Percentiles rank a stretch among this genome's conserved stretches.
Evolutionary conservation across 2,888 invertebrate genomes (phyloP).

Genomic region (Hyposoter dolosus): DNA sequence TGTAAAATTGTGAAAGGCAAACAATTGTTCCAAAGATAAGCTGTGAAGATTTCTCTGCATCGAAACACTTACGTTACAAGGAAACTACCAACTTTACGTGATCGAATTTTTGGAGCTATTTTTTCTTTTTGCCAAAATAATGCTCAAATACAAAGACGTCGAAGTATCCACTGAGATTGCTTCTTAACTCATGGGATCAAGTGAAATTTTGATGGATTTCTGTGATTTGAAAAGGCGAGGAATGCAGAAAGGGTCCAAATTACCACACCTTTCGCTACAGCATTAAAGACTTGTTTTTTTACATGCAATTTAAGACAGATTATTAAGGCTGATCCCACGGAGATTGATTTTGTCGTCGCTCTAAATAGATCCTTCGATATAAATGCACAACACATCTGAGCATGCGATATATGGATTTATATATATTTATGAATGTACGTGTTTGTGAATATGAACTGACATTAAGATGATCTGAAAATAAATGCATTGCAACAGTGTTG

Average conservation of each 20-base stretch:
- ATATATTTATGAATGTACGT: not conserved
- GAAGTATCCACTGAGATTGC: not conserved
- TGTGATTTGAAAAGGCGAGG: not conserved
- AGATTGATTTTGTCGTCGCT: conserved; percentile 26
- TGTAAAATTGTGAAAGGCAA: not conserved
- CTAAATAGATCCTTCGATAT: conserved; percentile 14
- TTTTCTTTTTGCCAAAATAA: not conserved
- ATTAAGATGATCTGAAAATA: not conserved
- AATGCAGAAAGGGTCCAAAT: not conserved
- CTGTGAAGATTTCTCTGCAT: not conserved
- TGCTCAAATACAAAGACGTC: not conserved
- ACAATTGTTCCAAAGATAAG: not conserved
- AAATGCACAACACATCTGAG: not conserved
- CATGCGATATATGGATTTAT: not conserved
- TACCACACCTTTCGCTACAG: conserved; percentile 10
- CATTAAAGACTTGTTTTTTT: conserved; percentile 17
- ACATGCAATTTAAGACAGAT: conserved; percentile 5
- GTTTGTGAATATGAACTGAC: not conserved
- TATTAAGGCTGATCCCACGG: conserved; percentile 12
- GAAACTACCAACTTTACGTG: not conserved
- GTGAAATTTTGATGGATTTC: not conserved
- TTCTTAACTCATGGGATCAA: not conserved
- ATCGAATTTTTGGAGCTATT: not conserved
- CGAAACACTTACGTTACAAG: not conserved
- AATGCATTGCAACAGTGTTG: conserved; percentile 15